phyloP scores from a whole-genome alignment of 2,888 invertebrate species.

The Phanerotoma sp. region DNA sequence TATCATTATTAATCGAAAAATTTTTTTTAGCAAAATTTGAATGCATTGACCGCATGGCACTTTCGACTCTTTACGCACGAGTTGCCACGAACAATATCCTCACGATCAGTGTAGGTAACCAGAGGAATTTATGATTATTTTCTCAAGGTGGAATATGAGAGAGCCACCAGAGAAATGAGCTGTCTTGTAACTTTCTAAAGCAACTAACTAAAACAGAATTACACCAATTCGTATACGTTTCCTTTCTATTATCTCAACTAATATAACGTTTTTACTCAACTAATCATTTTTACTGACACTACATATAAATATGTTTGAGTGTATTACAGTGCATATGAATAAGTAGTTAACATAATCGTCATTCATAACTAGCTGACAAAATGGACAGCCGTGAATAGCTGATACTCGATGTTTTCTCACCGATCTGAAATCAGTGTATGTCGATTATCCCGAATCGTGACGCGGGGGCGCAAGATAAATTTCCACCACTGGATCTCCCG shows the following conservation, averaged over 20 bases:
- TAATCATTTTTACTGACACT: no score
- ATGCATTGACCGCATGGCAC: conserved; percentile 12
- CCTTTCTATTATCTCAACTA: background rate
- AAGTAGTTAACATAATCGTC: conserved; percentile 5
- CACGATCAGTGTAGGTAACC: conserved; percentile 13
- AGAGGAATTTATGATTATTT: conserved; percentile 16
- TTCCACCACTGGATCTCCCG: conserved; percentile 4
- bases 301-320: no score
- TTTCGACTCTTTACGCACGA: conserved; percentile 27
- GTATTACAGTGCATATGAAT: no score
- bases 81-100: conserved; percentile 25
- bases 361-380: no score
- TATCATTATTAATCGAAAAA: conserved; percentile 2
- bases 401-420: conserved; percentile 17
- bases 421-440: conserved; percentile 17
- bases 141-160: conserved; percentile 5
- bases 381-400: background rate
- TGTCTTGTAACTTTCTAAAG: conserved; percentile 18
- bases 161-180: conserved; percentile 2
- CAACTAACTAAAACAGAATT: conserved; percentile 15
- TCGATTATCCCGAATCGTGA: conserved; percentile 29
- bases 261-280: background rate
- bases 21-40: conserved; percentile 10
- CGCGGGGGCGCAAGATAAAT: conserved; percentile 25
- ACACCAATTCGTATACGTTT: conserved; percentile 8